Evolutionary conservation across 2,113 vertebrate genomes (phyloP).

Genomic region (Gopherus flavomarginatus): DNA sequence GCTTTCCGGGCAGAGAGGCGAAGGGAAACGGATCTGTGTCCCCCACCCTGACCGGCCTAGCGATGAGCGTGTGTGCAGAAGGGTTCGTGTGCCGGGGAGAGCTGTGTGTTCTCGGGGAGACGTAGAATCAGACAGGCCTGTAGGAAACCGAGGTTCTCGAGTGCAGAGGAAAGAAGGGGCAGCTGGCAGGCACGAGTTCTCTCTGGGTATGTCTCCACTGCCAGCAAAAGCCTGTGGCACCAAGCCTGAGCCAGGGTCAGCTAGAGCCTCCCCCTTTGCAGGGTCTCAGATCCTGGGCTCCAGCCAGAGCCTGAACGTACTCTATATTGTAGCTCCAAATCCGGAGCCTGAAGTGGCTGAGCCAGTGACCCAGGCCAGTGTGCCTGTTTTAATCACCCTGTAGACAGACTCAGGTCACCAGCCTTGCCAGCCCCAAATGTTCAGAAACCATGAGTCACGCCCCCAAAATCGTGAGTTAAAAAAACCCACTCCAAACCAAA

Average conservation of each 20-base stretch:
- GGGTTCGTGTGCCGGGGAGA: neutral
- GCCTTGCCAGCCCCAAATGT: neutral
- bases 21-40: neutral
- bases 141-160: neutral
- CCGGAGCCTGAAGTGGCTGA: too few relatives aligned
- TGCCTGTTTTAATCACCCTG: neutral
- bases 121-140: neutral
- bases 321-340: too few relatives aligned
- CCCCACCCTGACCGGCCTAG: too few relatives aligned
- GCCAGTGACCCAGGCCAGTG: too few relatives aligned
- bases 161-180: neutral
- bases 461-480: neutral
- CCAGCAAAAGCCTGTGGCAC: neutral
- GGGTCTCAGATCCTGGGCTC: too few relatives aligned
- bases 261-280: too few relatives aligned
- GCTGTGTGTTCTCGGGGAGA: neutral
- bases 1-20: too few relatives aligned
- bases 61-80: too few relatives aligned
- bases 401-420: neutral
- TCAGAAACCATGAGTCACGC: neutral
- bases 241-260: too few relatives aligned
- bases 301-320: too few relatives aligned
- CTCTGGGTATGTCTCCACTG: neutral
- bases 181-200: neutral
- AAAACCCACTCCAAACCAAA: too few relatives aligned